Conservation (phyloP, 2,797 vertebrate species). For the Syngnathus rostellatus region DNA sequence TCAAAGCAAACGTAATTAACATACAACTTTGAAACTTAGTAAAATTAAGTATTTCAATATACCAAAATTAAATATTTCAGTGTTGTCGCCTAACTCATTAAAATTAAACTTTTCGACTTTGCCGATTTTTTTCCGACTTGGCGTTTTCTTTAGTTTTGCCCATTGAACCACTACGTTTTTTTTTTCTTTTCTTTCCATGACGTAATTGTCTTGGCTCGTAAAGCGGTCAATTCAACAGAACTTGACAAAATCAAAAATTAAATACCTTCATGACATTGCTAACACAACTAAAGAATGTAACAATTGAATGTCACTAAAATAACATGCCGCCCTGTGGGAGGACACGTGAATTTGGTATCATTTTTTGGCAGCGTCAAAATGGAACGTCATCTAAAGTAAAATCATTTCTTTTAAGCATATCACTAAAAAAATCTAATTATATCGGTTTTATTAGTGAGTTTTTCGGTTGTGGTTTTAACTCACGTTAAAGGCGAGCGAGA, state of each 20-base stretch:
- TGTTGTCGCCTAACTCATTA: background rate
- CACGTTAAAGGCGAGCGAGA: background rate
- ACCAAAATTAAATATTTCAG: background rate
- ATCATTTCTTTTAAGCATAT: no score
- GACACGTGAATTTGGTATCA: background rate
- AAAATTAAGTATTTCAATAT: background rate
- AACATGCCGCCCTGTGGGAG: background rate
- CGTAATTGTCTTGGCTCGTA: conserved; percentile 65
- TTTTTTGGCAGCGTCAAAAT: background rate
- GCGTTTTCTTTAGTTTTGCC: conserved; percentile 63
- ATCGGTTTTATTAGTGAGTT: background rate
- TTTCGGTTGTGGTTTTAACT: background rate
- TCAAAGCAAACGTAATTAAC: background rate
- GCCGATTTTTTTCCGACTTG: conserved; percentile 14
- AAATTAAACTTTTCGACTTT: background rate
- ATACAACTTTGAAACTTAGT: background rate
- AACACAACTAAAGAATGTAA: background rate
- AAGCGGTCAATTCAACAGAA: conserved; percentile 6
- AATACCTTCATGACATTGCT: background rate
- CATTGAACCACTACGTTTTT: conserved; percentile 57
- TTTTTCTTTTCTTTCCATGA: conserved; percentile 70
- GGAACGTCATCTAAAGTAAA: background rate
- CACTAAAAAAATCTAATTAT: no score
- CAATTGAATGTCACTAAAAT: background rate
- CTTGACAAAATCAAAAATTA: background rate